Conservation (phyloP, 2,797 vertebrate species). For the Catharus ustulatus region DNA sequence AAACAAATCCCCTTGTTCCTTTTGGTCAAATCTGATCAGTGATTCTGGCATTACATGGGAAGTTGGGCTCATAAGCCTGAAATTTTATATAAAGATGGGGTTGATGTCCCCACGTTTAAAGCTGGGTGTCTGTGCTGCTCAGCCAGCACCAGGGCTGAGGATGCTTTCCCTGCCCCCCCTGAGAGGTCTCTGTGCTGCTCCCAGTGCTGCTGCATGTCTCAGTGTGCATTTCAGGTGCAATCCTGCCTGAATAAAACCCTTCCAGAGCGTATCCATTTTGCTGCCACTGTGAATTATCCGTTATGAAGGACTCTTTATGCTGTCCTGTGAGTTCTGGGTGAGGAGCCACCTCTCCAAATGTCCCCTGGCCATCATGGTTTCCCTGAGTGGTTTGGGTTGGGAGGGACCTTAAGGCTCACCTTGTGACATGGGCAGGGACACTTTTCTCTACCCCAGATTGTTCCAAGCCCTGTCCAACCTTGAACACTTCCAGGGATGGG, state of each 20-base stretch:
- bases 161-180: background rate
- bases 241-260: background rate
- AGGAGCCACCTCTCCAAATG: background rate
- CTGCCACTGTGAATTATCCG: background rate
- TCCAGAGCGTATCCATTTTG: background rate
- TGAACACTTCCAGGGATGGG: background rate
- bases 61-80: background rate
- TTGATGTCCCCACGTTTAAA: background rate
- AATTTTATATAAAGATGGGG: background rate
- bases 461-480: background rate
- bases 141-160: background rate
- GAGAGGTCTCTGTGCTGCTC: background rate
- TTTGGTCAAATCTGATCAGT: no score
- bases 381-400: background rate
- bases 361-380: background rate
- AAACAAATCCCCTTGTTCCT: background rate
- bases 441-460: background rate
- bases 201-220: background rate
- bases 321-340: background rate
- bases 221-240: background rate
- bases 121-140: background rate
- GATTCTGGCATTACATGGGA: background rate
- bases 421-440: background rate
- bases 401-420: background rate
- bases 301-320: fast-evolving